phyloP scores from a whole-genome alignment of 2,888 invertebrate genomes.

The Drosophila affinis region DNA sequence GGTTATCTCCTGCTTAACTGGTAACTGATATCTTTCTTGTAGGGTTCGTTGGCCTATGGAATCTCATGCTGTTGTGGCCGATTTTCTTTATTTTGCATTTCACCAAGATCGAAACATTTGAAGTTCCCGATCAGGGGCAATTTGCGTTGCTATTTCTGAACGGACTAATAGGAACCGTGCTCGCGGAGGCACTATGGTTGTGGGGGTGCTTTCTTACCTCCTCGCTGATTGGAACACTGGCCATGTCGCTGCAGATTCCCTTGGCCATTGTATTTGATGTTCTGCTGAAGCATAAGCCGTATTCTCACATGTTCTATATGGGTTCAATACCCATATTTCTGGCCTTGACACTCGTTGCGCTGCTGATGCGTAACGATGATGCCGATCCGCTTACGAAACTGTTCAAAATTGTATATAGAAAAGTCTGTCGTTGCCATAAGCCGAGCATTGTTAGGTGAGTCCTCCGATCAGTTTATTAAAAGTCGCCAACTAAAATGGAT shows the following conservation, averaged over 20 bases:
- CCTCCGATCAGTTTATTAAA: background rate
- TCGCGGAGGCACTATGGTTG: slow-evolving; percentile 96
- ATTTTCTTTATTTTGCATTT: slow-evolving; percentile 94
- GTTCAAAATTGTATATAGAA: slow-evolving; percentile 82
- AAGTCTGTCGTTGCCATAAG: slow-evolving; percentile 80
- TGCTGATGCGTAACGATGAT: slow-evolving; percentile 91
- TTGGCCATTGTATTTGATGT: slow-evolving; percentile 94
- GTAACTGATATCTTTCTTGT: slow-evolving; percentile 25
- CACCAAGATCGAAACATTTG: slow-evolving; percentile 91
- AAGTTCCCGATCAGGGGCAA: slow-evolving; percentile 92
- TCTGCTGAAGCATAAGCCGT: slow-evolving; percentile 88
- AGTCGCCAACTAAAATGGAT: background rate
- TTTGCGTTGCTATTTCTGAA: slow-evolving; percentile 92
- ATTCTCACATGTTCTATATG: slow-evolving; percentile 89
- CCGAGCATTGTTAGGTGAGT: slow-evolving; percentile 82
- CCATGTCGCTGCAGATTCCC: slow-evolving; percentile 94
- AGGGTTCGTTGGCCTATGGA: slow-evolving; percentile 97
- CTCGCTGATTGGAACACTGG: slow-evolving; percentile 93
- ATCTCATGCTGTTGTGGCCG: slow-evolving; percentile 94
- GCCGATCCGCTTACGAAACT: slow-evolving; percentile 89
- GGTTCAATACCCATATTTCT: slow-evolving; percentile 91
- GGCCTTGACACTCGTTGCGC: slow-evolving; percentile 85
- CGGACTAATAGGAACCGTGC: slow-evolving; percentile 94
- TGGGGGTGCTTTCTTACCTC: slow-evolving; percentile 98
- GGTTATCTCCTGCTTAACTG: background rate